Evolutionary conservation across 2,113 vertebrate genomes (phyloP), one percentile per base, ranked within the genome.

Genomic region (Elephas maximus): DNA sequence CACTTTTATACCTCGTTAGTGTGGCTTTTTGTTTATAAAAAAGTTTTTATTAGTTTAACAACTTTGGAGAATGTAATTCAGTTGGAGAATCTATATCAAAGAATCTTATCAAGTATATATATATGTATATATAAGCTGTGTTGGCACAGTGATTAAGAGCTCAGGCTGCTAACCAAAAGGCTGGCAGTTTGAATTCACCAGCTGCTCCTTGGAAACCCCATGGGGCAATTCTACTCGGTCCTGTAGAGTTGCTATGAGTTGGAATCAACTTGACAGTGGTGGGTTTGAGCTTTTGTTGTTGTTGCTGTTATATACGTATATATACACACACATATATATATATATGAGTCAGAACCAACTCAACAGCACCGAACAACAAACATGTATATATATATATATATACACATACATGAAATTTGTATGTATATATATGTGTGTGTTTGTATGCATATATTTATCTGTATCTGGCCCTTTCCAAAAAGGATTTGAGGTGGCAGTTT

Each of bases 1-100:
- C 23, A 76, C 30, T 26, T 62, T 88, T 88, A 60, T 79, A 67
- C 53, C 30, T 84, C 65, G 53, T 76, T 71, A 88, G 33, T 63
- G 45, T 63, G 91, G 8, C 18, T 71, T 81, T 78, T 89, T 81
- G 93, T 71, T 86, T 91, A 48, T 78, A 71, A 95, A n/a, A 48
- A 83, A 73, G 23, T 44, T 91, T 85, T 91, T 74, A 30, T n/a
- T 79, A 65, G 88, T 92, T 91, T 81, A 81, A 53, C 48, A 65
- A 14, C 12, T 92, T 92, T 71, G 28, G 84, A 81, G 57, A 78
- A 71, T 71, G 57, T 85, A 88, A 93, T 37, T 89, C 60, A 81
- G 8, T 30, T 67, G 30, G 78, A 80, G 74, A 93, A 65, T 82
- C 78, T 63, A 0, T 85, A 65, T 77, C 20, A 41, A 71, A 79